Evolutionary conservation across 2,888 invertebrate species (phyloP).

Genomic region (Drosophila affinis): DNA sequence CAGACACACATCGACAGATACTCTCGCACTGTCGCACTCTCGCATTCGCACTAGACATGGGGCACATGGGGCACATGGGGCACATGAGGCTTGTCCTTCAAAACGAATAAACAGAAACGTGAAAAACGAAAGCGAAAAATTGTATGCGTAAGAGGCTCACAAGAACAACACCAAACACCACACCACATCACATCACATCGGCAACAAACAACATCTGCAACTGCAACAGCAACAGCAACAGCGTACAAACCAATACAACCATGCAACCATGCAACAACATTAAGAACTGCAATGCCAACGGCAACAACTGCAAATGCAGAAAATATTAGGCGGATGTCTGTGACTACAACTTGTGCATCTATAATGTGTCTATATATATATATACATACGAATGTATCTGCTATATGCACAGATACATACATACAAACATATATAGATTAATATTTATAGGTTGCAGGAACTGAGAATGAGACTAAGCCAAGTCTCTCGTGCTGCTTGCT

Average conservation of each 20-base stretch:
- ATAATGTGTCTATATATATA: conserved; percentile 52
- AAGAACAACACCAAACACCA: conserved; percentile 24
- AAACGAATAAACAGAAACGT: conserved; percentile 65
- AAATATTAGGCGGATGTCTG: conserved; percentile 55
- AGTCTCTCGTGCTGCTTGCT: background rate
- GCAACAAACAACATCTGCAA: conserved; percentile 16
- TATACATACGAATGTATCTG: background rate
- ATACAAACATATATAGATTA: conserved; percentile 12
- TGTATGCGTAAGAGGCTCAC: conserved; percentile 64
- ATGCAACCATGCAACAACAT: background rate
- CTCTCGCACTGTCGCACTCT: conserved; percentile 16
- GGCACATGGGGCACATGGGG: conserved; percentile 56
- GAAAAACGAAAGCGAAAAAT: conserved; percentile 71
- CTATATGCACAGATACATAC: background rate
- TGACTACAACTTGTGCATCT: conserved; percentile 63
- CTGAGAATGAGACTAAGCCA: conserved; percentile 37
- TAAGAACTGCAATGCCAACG: conserved; percentile 46
- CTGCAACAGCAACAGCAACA: conserved; percentile 5
- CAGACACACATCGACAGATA: conserved; percentile 55
- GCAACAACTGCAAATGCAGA: conserved; percentile 44
- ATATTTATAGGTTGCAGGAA: conserved; percentile 47
- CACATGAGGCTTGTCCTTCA: conserved; percentile 73
- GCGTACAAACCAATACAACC: background rate
- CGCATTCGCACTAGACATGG: conserved; percentile 35
- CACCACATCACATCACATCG: conserved; percentile 17